Conservation (phyloP, 2,797 vertebrate genomes). For the Remorina albescens region DNA sequence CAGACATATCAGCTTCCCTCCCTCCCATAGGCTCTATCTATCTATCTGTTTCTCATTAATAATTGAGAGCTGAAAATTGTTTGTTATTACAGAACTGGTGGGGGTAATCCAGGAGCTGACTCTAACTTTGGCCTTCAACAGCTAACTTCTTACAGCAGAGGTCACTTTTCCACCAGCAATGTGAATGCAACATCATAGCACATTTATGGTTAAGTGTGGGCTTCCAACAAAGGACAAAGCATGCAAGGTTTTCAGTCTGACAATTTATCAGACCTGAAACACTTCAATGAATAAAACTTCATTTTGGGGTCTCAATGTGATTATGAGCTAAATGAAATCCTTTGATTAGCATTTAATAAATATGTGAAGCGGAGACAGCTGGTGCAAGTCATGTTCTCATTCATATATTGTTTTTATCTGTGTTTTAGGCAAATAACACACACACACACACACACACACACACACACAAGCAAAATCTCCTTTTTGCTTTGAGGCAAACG, state of each 20-base stretch:
- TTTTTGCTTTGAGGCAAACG: too few species aligned
- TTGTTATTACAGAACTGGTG: neutral
- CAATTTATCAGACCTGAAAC: neutral
- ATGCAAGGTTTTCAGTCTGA: too few species aligned
- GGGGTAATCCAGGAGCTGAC: neutral
- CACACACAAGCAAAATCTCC: too few species aligned
- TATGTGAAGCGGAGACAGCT: too few species aligned
- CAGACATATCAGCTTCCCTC: too few species aligned
- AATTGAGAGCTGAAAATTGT: too few species aligned
- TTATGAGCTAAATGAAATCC: neutral
- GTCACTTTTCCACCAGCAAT: neutral
- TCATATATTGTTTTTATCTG: neutral
- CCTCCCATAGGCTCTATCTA: too few species aligned
- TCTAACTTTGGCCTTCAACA: neutral
- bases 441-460: too few species aligned
- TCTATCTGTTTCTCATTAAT: too few species aligned
- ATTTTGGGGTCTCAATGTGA: neutral
- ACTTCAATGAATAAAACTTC: neutral
- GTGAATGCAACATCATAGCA: slow-evolving; percentile 5
- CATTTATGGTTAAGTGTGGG: neutral
- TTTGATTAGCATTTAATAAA: too few species aligned
- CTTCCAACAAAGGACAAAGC: neutral
- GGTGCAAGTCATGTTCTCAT: too few species aligned
- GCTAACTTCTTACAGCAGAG: neutral
- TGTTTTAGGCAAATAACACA: neutral